These are phyloP conservation scores for Canis aureus DNA, from an alignment of 2,113 vertebrate species.

Conservation along the genomic window DNA sequence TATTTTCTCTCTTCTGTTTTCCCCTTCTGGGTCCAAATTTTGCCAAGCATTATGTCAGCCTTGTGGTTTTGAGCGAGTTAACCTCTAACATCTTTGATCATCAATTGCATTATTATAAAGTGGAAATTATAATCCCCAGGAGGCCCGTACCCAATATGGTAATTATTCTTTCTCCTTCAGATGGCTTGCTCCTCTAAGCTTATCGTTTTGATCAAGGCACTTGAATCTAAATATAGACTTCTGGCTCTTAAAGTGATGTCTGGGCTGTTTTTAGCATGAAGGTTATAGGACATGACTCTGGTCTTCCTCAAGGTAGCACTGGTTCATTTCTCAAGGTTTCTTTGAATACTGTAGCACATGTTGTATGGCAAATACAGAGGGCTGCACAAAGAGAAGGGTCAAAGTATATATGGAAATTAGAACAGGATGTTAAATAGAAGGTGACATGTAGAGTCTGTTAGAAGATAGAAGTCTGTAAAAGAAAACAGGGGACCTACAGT, in stretches of 20 bases:
- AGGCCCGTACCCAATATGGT: slow-evolving; percentile 45
- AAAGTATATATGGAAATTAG: background rate
- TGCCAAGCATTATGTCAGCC: slow-evolving; percentile 69
- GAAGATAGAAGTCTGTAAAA: background rate
- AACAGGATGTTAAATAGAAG: background rate
- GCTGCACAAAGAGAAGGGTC: background rate
- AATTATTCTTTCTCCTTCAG: slow-evolving; percentile 64
- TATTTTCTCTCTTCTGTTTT: slow-evolving; percentile 72
- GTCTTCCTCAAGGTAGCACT: slow-evolving; percentile 68
- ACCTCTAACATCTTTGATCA: slow-evolving; percentile 67
- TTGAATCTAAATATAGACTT: slow-evolving; percentile 77
- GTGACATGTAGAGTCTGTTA: background rate
- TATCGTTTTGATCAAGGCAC: slow-evolving; percentile 74
- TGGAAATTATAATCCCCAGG: slow-evolving; percentile 63
- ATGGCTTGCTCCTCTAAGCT: slow-evolving; percentile 62
- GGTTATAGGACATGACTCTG: slow-evolving; percentile 69
- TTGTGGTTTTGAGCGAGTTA: slow-evolving; percentile 71
- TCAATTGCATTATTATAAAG: slow-evolving; percentile 64
- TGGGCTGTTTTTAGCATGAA: slow-evolving; percentile 77
- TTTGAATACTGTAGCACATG: background rate
- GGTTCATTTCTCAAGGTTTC: slow-evolving; percentile 48
- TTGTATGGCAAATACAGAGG: background rate
- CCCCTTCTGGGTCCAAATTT: slow-evolving; percentile 59
- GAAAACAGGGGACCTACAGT: background rate
- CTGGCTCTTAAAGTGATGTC: slow-evolving; percentile 70